A percentile compares a stretch with the other conserved stretches of the same genome.
These are phyloP conservation scores for Nothoprocta pentlandii DNA, from an alignment of 2,113 vertebrate genomes.

Conservation along the genomic window DNA sequence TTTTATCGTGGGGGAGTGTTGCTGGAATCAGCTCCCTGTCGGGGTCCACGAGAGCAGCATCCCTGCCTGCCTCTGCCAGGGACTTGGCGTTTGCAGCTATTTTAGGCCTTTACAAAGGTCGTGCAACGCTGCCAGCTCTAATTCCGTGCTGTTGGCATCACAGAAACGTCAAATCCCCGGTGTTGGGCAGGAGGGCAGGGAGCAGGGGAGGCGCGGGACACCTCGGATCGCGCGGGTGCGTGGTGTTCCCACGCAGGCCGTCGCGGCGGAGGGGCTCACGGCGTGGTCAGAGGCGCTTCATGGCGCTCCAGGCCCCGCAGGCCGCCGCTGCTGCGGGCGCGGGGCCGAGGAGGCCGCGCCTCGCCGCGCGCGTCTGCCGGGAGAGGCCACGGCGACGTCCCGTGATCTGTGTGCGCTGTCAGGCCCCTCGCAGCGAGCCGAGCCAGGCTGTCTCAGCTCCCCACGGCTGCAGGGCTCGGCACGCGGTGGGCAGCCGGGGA, in stretches of 20 bases:
- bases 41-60: background rate
- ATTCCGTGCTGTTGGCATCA: constrained; percentile 21
- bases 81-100: constrained; percentile 57
- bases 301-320: no score
- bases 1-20: constrained; percentile 21
- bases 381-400: background rate
- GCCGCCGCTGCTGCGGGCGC: background rate
- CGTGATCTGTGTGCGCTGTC: background rate
- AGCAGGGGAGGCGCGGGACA: fast-evolving
- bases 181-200: background rate
- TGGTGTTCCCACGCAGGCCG: no score
- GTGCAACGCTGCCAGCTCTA: constrained; percentile 52
- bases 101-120: constrained; percentile 66
- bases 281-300: no score
- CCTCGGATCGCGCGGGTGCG: background rate
- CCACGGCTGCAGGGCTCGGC: fast-evolving
- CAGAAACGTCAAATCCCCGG: background rate
- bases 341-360: background rate
- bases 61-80: constrained; percentile 52
- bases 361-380: background rate
- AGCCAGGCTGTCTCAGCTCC: background rate
- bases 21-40: background rate
- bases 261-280: no score
- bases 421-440: background rate
- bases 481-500: background rate